Evolutionary conservation across 2,113 vertebrate genomes (phyloP), one percentile per base, ranked within the genome.

Genomic region (Limnothrissa miodon): DNA sequence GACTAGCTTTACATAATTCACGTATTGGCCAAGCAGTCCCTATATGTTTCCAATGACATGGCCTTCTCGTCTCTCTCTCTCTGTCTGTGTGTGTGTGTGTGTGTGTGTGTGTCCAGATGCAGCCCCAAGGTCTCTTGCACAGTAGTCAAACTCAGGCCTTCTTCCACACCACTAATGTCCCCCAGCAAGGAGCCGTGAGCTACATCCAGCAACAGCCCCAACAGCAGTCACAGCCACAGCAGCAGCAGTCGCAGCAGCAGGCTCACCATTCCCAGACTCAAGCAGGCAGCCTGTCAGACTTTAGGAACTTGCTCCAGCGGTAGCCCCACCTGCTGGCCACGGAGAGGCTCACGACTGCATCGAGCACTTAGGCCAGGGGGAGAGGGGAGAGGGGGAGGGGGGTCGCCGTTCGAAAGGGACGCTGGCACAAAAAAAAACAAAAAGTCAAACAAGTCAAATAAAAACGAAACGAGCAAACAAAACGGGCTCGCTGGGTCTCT

Each of bases 291-390:
- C 91, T 95, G 83, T 91, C 93, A 0, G 94, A 94, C 90, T 91
- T 94, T 84, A 84, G 94, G 0, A 96, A 96, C 90, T 94, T 97
- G 94, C 92, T 96, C 86, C 96, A 95, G 21, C 93, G 92, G 92
- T 95, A 95, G 92, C 92, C 59, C 66, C 39, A 17, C 84, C 59
- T 56, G 25, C 36, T 17, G 78, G 78, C 84, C 87, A n/a, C 29
- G 0, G 78, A 74, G 29, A 33, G 79, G 84, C 36, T 39, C 39
- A 46, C 62, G 83, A 46, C 59, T 9, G 59, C 59, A 62, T 62
- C 1, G n/a, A 25, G 59, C 59, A 29, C 59, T 62, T 11, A n/a
- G 10, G 59, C n/a, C 59, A 62, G 59, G 59, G 59, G n/a, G 10
- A n/a, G 10, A 29, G 59, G 25, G 25, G 23, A 11, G 8, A n/a